Percentiles rank a stretch among this genome's conserved stretches.
These are phyloP conservation scores for Agrotis exclamationis DNA, from an alignment of 2,888 invertebrate species.

Conservation along the genomic window DNA sequence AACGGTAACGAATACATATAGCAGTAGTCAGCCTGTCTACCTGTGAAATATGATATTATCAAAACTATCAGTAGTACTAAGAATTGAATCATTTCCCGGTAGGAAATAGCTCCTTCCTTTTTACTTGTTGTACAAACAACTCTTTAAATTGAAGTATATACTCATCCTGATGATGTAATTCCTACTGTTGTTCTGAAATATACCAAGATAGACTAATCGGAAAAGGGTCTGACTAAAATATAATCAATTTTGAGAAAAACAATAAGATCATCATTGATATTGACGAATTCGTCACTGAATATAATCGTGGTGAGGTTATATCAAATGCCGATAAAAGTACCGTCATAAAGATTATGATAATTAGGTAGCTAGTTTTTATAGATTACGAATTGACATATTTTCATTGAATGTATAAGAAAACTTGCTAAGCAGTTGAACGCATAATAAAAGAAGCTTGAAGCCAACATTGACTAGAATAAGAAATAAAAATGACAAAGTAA, in stretches of 20 bases:
- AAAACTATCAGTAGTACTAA: slow-evolving; percentile 52
- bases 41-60: slow-evolving; percentile 39
- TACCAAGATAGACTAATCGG: slow-evolving; percentile 31
- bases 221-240: slow-evolving; percentile 38
- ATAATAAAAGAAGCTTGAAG: not conserved
- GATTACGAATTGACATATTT: too few species aligned
- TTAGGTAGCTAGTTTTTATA: not conserved
- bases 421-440: not conserved
- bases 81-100: slow-evolving; percentile 57
- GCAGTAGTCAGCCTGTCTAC: slow-evolving; percentile 67
- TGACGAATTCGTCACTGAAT: slow-evolving; percentile 32
- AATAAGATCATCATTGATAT: slow-evolving; percentile 39
- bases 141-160: slow-evolving; percentile 8
- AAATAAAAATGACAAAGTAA: too few species aligned
- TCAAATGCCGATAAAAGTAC: slow-evolving; percentile 11
- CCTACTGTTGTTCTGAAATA: slow-evolving; percentile 22
- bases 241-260: slow-evolving; percentile 31
- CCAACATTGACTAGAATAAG: not conserved
- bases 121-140: slow-evolving; percentile 1
- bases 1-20: slow-evolving; percentile 17
- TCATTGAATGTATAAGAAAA: not conserved
- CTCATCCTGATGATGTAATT: slow-evolving; percentile 37
- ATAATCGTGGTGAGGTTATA: slow-evolving; percentile 39
- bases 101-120: slow-evolving; percentile 23
- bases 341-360: slow-evolving; percentile 24